phyloP scores from a whole-genome alignment of 2,113 vertebrate genomes.

The Ceyx cyanopectus region DNA sequence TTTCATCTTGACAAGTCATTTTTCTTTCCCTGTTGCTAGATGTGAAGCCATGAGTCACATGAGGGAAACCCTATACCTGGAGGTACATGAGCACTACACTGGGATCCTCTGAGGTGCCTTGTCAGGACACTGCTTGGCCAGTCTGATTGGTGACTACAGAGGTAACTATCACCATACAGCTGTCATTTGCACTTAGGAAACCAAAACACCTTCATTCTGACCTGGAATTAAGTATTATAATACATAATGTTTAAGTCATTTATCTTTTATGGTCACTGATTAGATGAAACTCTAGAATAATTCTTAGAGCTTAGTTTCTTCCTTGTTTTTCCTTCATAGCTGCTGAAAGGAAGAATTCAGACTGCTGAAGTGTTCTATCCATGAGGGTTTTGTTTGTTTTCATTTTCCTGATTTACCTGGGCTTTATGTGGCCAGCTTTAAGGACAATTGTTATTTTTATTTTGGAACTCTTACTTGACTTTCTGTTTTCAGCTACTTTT shows the following conservation, averaged over 20 bases:
- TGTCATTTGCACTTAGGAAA: neutral
- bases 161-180: neutral
- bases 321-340: neutral
- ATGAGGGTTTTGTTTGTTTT: neutral
- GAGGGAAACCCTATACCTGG: neutral
- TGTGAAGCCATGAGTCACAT: neutral
- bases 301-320: neutral
- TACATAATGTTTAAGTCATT: neutral
- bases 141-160: neutral
- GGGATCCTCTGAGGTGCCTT: neutral
- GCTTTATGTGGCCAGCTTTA: neutral
- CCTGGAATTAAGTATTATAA: neutral
- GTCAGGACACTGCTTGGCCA: neutral
- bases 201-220: neutral
- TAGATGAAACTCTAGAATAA: neutral
- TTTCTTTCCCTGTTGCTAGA: neutral
- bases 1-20: neutral
- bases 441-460: neutral
- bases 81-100: neutral
- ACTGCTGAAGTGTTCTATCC: neutral
- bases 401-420: neutral
- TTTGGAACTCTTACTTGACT: neutral
- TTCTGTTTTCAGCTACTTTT: neutral
- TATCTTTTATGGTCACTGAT: neutral
- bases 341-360: neutral